These are phyloP conservation scores for Harpegnathos saltator DNA, from an alignment of 1,140 invertebrate species.

Conservation along the genomic window DNA sequence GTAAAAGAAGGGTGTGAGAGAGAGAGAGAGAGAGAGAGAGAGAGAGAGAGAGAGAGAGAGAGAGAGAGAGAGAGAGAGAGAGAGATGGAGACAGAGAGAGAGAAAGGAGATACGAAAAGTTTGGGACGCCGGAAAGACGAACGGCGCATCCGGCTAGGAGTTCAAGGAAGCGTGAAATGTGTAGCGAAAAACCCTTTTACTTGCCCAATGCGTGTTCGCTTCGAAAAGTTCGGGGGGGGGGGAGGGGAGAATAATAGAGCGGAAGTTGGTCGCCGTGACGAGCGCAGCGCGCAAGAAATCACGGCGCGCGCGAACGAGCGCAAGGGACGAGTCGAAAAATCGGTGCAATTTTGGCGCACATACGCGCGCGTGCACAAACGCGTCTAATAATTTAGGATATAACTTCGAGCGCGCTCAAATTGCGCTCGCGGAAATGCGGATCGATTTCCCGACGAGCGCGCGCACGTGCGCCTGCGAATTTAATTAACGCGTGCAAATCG, in stretches of 20 bases:
- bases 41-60: too few species aligned
- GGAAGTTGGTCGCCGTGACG: background rate
- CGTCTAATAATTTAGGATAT: background rate
- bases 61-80: too few species aligned
- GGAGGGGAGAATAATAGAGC: background rate
- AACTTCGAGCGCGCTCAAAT: background rate
- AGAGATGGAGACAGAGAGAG: too few species aligned
- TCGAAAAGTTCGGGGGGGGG: background rate
- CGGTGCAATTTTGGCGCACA: too few species aligned
- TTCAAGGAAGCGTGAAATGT: conserved; percentile 39
- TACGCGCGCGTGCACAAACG: too few species aligned
- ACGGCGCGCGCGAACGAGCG: too few species aligned
- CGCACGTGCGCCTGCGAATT: background rate
- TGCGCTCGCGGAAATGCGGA: background rate
- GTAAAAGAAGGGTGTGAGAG: too few species aligned
- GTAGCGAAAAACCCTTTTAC: conserved; percentile 36
- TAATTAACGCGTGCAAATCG: background rate
- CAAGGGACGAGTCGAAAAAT: background rate
- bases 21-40: too few species aligned
- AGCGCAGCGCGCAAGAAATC: background rate
- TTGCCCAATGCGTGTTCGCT: background rate
- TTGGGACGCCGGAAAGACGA: conserved; percentile 1
- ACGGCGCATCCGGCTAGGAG: background rate
- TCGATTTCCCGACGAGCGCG: background rate
- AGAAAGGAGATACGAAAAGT: conserved; percentile 13